Evolutionary conservation across 2,797 vertebrate genomes (phyloP), one percentile per base, ranked within the genome.

Genomic region (Buphagus erythrorhynchus): DNA sequence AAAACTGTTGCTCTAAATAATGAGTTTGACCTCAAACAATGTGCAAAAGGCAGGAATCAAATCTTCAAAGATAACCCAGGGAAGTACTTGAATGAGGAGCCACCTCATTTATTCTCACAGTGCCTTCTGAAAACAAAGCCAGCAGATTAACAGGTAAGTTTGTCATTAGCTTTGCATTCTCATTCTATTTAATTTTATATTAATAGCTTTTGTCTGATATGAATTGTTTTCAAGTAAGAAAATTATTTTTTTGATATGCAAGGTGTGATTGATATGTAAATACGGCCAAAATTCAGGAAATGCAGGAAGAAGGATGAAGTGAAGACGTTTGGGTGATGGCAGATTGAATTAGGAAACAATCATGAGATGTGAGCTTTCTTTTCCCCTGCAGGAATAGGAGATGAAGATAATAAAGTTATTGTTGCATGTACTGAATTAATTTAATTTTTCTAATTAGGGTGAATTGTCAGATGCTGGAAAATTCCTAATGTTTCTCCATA

Each of bases 371-470:
- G 75, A 88, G 58, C 35, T 96, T 65, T 55, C 38, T 77, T 73
- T 92, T 52, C 57, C 90, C 59, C 84, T 87, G 46, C 59, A 86
- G 80, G 57, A 84, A 67, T 36, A 40, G 57, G 25, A 93, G 68
- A 87, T 52, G 31, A 48, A 92, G 82, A 88, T 63, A 86, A 68
- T 59, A 80, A 90, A 49, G 45, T 18, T 35, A 49, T 87, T 86
- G 67, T 81, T 87, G 63, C 57, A 52, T 22, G 18, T 77, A 83
- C 87, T 95, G 92, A 91, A 91, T 86, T 67, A 58, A 73, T 85
- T 91, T 90, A 84, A 77, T 94, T 86, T 83, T 76, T 82, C 86
- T 68, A 86, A 89, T 92, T 85, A 74, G 45, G 42, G 81, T 16
- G 33, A 95, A 90, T 65, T n/a, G 48, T 59, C 38, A 93, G 88